Percentiles rank a stretch among this genome's conserved stretches.
phyloP scores from a whole-genome alignment of 2,113 vertebrate genomes.

The Nicator chloris region DNA sequence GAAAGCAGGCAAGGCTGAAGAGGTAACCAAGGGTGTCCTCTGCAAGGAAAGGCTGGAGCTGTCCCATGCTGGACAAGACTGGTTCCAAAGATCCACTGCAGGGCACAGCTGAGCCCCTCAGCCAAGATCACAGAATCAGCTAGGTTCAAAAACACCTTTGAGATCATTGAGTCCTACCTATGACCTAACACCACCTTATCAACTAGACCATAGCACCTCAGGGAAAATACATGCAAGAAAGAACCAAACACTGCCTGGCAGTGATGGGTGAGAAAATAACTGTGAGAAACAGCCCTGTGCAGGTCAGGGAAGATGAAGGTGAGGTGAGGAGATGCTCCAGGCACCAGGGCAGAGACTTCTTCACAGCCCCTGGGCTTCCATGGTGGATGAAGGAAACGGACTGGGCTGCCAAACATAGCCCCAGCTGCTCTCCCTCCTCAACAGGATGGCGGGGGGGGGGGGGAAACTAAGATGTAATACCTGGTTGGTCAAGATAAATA shows the following conservation, averaged over 20 bases:
- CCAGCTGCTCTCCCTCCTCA: background rate
- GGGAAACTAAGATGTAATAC: background rate
- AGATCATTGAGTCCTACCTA: background rate
- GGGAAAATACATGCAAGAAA: rapidly evolving
- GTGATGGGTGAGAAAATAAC: background rate
- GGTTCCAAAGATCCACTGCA: background rate
- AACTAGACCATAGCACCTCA: background rate
- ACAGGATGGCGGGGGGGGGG: no score
- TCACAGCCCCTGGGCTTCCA: background rate
- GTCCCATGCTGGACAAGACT: rapidly evolving
- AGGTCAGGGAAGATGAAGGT: background rate
- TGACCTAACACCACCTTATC: background rate
- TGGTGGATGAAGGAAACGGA: background rate
- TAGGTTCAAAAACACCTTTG: background rate
- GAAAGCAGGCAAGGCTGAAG: background rate
- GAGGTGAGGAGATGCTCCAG: background rate
- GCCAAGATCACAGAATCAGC: background rate
- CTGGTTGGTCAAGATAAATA: background rate
- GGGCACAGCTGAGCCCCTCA: background rate
- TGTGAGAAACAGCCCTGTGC: background rate
- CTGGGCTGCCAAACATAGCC: background rate
- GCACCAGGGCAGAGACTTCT: background rate
- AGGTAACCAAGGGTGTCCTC: background rate
- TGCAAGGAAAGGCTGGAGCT: background rate
- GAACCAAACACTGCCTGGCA: background rate